Percentiles rank a stretch among this genome's conserved stretches.
Conservation (phyloP, 2,888 invertebrate species). For the Gymnocheta viridis region DNA sequence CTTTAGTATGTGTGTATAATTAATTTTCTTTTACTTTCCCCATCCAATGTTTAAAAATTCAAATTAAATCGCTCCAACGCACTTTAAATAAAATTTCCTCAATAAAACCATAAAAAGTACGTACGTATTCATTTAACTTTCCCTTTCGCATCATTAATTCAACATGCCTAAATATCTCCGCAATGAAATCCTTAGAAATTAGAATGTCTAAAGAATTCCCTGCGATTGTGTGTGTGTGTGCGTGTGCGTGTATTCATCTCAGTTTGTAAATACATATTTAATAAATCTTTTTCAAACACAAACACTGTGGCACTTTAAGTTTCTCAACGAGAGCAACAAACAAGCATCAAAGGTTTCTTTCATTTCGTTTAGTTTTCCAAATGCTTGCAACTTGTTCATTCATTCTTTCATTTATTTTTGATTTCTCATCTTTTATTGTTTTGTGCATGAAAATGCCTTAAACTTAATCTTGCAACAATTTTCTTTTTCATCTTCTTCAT, state of each 20-base stretch:
- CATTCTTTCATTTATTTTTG: slow-evolving; percentile 28
- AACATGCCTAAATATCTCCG: slow-evolving; percentile 9
- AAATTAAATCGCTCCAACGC: not conserved
- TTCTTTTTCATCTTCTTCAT: slow-evolving; percentile 8
- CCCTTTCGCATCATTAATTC: slow-evolving; percentile 46
- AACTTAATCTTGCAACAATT: slow-evolving; percentile 64
- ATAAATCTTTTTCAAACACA: slow-evolving; percentile 53
- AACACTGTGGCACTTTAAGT: slow-evolving; percentile 19
- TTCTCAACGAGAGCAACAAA: not conserved
- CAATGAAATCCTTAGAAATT: slow-evolving; percentile 26
- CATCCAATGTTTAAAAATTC: not conserved
- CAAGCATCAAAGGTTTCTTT: slow-evolving; percentile 12
- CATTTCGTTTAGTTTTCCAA: not conserved
- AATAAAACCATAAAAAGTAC: slow-evolving; percentile 14
- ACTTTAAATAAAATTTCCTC: slow-evolving; percentile 1
- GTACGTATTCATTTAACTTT: slow-evolving; percentile 44
- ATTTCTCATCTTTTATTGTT: slow-evolving; percentile 53
- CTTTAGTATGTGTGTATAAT: too few species aligned
- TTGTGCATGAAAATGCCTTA: slow-evolving; percentile 48
- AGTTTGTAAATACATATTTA: slow-evolving; percentile 43
- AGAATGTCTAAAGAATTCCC: slow-evolving; percentile 12
- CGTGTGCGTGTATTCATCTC: too few species aligned
- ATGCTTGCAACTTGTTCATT: slow-evolving; percentile 44
- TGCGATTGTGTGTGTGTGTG: not conserved
- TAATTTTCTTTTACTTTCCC: too few species aligned